These are phyloP conservation scores for Spea hammondii DNA, from an alignment of 2,797 vertebrate species.

Conservation along the genomic window DNA sequence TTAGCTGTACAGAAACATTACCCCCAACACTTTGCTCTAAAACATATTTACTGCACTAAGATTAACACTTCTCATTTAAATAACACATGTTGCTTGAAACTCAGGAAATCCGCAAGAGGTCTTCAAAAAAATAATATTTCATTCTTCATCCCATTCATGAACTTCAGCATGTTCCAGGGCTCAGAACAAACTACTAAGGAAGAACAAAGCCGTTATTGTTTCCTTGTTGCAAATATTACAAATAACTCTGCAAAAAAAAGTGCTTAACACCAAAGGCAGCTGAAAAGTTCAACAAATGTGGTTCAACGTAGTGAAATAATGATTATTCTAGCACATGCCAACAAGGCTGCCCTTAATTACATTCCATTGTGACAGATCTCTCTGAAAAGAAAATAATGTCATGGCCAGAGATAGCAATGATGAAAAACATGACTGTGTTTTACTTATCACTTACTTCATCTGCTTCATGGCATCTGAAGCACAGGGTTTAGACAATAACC, in stretches of 20 bases:
- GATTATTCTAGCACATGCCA: slow-evolving; percentile 34
- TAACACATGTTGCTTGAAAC: background rate
- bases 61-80: no score
- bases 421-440: slow-evolving; percentile 42
- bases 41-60: no score
- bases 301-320: slow-evolving; percentile 36
- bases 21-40: no score
- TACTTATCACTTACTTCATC: slow-evolving; percentile 45
- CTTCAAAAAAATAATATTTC: background rate
- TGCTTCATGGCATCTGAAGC: slow-evolving; percentile 16
- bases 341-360: slow-evolving; percentile 38
- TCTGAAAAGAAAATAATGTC: slow-evolving; percentile 45
- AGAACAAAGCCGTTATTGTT: slow-evolving; percentile 45
- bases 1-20: no score
- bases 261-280: slow-evolving; percentile 39
- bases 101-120: background rate
- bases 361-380: slow-evolving; percentile 45
- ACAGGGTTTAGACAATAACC: slow-evolving; percentile 21
- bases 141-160: background rate
- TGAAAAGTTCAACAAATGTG: slow-evolving; percentile 25
- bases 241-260: slow-evolving; percentile 36
- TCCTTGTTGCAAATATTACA: slow-evolving; percentile 33
- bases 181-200: background rate
- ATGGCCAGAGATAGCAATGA: slow-evolving; percentile 44
- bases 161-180: slow-evolving; percentile 8